Evolutionary conservation across 2,113 vertebrate species (phyloP), one percentile per base, ranked within the genome.

Genomic region (Anolis sagrei): DNA sequence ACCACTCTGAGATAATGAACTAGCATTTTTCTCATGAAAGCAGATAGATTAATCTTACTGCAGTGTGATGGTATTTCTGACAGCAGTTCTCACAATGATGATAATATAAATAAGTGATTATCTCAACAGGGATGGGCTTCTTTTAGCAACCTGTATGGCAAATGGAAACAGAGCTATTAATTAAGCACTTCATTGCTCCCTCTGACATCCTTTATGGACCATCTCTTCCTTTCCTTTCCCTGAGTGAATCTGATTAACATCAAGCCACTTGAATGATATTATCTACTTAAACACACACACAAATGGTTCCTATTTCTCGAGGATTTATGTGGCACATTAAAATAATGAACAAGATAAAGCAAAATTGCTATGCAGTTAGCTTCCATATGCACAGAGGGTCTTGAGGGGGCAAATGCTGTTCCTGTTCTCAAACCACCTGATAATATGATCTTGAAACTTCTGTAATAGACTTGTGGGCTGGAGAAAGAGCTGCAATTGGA

Each of bases 131-230:
- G 7, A 5, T 44, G 34, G 54, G 23, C 32, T 36, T 36, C 4
- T 16, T 76, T 84, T 51, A 34, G n/a, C 61, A 68, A n/a, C 44
- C n/a, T 68, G n/a, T 34, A 48, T 3, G n/a, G 62, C 32, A 64
- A 62, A 62, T 10, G 19, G 61, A 18, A 16, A 23, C 7, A 39
- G 23, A 5, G 9, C 32, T 82, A 19, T 69, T 72, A n/a, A 76
- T 84, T 76, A 77, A 84, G 32, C 64, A 29, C 61, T 84, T 76
- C 21, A 25, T 66, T 84, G 61, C 54, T 34, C 39, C 48, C 62
- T 76, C 21, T 68, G 7, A 64, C 61, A 48, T 34, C n/a, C 39
- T 66, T 62, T 76, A 51, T 23, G 76, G 21, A 10, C 29, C 39
- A 36, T 27, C 32, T 29, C 34, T 58, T 32, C 11, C 58, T 49